phyloP scores from a whole-genome alignment of 1,140 invertebrate genomes.

The Anadara kagoshimensis region DNA sequence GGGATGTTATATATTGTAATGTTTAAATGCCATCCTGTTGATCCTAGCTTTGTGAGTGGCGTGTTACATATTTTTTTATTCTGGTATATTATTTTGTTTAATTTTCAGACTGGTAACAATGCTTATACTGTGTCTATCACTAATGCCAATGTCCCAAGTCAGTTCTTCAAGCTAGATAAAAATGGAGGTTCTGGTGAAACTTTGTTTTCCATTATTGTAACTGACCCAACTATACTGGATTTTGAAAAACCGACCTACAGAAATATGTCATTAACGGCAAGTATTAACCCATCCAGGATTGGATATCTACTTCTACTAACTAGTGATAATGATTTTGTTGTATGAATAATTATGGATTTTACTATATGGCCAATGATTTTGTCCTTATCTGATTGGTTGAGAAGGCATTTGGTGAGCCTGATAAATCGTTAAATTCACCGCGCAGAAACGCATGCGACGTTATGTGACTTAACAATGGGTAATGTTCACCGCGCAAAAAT shows the following conservation, averaged over 20 bases:
- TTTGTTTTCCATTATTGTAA: slow-evolving; percentile 34
- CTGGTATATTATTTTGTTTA: not conserved
- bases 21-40: no score
- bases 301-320: no score
- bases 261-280: slow-evolving; percentile 38
- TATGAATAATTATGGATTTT: no score
- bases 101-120: slow-evolving; percentile 30
- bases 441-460: no score
- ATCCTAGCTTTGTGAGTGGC: not conserved
- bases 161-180: slow-evolving; percentile 3
- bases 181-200: slow-evolving; percentile 14
- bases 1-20: not conserved
- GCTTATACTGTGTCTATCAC: slow-evolving; percentile 26
- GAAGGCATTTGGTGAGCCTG: no score
- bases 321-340: no score
- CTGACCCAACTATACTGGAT: slow-evolving; percentile 31
- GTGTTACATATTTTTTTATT: not conserved
- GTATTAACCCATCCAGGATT: not conserved
- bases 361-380: no score
- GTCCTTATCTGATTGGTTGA: no score
- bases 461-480: no score
- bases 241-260: slow-evolving; percentile 39
- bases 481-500: no score
- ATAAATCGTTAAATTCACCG: no score
- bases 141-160: not conserved